Evolutionary conservation across 2,797 vertebrate species (phyloP), one percentile per base, ranked within the genome.

Genomic region (Anabas testudineus): DNA sequence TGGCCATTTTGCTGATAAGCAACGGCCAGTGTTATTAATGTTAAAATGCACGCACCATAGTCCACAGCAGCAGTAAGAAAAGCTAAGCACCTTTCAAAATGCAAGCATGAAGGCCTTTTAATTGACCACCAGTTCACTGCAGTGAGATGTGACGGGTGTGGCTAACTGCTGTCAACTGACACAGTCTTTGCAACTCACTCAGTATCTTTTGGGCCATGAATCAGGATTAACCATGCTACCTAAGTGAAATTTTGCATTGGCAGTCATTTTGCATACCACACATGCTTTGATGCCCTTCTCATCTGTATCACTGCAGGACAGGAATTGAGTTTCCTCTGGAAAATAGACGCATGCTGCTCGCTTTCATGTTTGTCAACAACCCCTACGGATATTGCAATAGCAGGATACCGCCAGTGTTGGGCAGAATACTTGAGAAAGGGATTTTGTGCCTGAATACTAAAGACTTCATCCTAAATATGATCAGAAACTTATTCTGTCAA

Each of bases 311-410:
- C 76, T 76, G 82, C 78, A 56, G 84, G 87, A 77, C 74, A 84
- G 73, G 81, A 90, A 87, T 81, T 66, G 74, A 78, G 71, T 82
- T 88, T 86, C 76, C 73, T 80, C 49, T 81, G 76, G 71, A 82
- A 83, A 84, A 87, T 51, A 84, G 75, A 75, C 46, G 60, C 82
- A 83, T 21, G 80, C 83, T 73, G 76, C 53, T 83, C 30, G 2
- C 73, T 82, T 85, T 87, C 74, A 87, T 88, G 80, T 85, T 74
- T 85, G 78, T 86, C 83, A 88, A 82, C 82, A 85, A 78, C 63
- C 76, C 86, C 72, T 64, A 64, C 41, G 32, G 76, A 45, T 79
- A 70, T 24, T 58, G 58, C 52, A 77, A 52, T 66, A 47, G 65
- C 36, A 53, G 49, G 64, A 66, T 68, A 48, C 48, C 30, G 53